phyloP scores from a whole-genome alignment of 2,797 vertebrate species.

The Choloepus didactylus region DNA sequence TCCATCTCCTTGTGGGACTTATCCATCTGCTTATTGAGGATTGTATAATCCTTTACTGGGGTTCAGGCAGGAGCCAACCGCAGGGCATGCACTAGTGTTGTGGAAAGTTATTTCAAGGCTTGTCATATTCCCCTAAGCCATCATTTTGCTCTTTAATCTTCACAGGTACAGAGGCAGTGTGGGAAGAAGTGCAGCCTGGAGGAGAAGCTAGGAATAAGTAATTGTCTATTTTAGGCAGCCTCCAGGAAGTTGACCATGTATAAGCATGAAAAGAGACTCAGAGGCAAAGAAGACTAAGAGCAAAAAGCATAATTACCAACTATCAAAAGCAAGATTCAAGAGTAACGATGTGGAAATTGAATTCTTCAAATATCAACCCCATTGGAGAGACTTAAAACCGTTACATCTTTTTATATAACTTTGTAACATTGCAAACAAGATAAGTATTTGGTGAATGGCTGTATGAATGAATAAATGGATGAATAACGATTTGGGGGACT shows the following conservation, averaged over 20 bases:
- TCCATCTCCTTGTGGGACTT: constrained; percentile 69
- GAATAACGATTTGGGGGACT: not conserved
- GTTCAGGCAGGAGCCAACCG: constrained; percentile 46
- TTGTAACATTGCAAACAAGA: not conserved
- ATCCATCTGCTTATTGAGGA: constrained; percentile 73
- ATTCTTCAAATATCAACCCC: not conserved
- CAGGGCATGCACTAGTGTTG: constrained; percentile 53
- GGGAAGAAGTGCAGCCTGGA: not conserved
- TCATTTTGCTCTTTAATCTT: not conserved
- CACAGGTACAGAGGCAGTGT: constrained; percentile 59
- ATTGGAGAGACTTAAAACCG: not conserved
- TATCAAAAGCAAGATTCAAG: not conserved
- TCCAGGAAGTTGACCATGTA: not conserved
- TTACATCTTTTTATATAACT: not conserved
- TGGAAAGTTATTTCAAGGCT: constrained; percentile 72
- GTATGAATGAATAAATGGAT: not conserved
- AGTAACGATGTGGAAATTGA: not conserved
- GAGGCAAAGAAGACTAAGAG: constrained; percentile 16
- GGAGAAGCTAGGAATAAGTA: not conserved
- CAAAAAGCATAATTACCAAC: not conserved
- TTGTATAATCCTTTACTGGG: constrained; percentile 62
- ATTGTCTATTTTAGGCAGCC: not conserved
- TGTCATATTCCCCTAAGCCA: not conserved
- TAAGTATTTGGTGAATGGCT: not conserved
- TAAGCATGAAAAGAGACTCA: not conserved